Evolutionary conservation across 2,113 vertebrate species (phyloP).

Genomic region (Grallaria varia): DNA sequence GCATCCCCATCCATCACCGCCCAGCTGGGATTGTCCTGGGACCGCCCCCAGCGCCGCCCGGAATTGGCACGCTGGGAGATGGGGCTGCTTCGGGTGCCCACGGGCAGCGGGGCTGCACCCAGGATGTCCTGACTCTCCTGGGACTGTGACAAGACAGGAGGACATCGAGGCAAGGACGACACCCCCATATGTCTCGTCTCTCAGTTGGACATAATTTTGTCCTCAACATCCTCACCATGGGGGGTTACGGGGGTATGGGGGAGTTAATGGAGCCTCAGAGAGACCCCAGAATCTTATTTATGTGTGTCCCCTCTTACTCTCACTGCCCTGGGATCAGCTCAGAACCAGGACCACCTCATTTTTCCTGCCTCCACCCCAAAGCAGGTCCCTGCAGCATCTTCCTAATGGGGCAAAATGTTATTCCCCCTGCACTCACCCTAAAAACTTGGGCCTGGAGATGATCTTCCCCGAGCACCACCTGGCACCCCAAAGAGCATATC

Average conservation of each 20-base stretch:
- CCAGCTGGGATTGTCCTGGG: neutral
- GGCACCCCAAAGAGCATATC: neutral
- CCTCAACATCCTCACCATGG: neutral
- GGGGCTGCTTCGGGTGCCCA: neutral
- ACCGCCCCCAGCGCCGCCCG: accelerated
- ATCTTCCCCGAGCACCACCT: neutral
- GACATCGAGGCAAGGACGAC: neutral
- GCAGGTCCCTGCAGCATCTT: neutral
- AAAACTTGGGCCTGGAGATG: neutral
- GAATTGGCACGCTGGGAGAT: neutral
- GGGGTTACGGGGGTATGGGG: neutral
- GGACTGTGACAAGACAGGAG: neutral
- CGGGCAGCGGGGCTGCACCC: neutral
- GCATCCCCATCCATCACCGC: slow-evolving; percentile 49
- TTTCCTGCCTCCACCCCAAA: neutral
- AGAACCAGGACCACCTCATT: neutral
- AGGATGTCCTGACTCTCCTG: neutral
- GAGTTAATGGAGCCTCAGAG: neutral
- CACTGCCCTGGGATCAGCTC: neutral
- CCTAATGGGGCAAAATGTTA: neutral
- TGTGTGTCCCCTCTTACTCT: neutral
- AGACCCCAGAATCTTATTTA: neutral
- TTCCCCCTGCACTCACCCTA: neutral
- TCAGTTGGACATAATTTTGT: neutral
- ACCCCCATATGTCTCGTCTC: accelerated